Evolutionary conservation across 2,113 vertebrate species (phyloP), one percentile per base, ranked within the genome.

Genomic region (Glareola pratincola): DNA sequence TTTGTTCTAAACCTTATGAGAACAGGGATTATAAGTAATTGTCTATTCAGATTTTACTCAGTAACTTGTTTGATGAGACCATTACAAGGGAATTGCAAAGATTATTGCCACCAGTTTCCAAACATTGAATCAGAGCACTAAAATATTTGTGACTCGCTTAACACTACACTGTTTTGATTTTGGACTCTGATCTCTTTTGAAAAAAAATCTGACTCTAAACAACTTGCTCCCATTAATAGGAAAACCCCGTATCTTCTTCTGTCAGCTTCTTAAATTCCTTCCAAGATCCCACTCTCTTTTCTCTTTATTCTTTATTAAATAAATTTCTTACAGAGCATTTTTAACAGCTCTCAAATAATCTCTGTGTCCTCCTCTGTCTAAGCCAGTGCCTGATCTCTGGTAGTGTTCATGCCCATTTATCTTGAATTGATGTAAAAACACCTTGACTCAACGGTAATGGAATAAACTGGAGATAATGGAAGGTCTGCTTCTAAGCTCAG

Each of bases 1-100:
- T 85, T 85, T 56, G 20, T 93, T 94, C 51, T 93, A 77, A 96
- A 84, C 51, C n/a, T 75, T 47, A 36, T 60, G 62, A 54, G 66
- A 93, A 39, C 36, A 48, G 12, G 92, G 78, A 95, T 95, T 96
- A 93, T 2, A 88, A 45, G 3, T 19, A 39, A 29, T 68, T 60
- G 53, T 22, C 60, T 71, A 2, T 12, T 67, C 62, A 63, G 51
- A 95, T 88, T 91, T 24, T 22, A 2, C 69, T 85, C 34, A 1
- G 32, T 24, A 30, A n/a, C 43, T 66, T 74, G 22, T 78, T 85
- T 56, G 66, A 63, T 54, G 73, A 56, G 43, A 47, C 51, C 66
- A 43, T 81, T 78, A 23, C 20, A n/a, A 59, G 66, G 36, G 51
- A 69, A 77, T 66, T 79, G 27, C 47, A 32, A 48, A 67, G 20